These are phyloP conservation scores for Oxytorus armatus DNA, from an alignment of 2,888 invertebrate species.

Conservation along the genomic window DNA sequence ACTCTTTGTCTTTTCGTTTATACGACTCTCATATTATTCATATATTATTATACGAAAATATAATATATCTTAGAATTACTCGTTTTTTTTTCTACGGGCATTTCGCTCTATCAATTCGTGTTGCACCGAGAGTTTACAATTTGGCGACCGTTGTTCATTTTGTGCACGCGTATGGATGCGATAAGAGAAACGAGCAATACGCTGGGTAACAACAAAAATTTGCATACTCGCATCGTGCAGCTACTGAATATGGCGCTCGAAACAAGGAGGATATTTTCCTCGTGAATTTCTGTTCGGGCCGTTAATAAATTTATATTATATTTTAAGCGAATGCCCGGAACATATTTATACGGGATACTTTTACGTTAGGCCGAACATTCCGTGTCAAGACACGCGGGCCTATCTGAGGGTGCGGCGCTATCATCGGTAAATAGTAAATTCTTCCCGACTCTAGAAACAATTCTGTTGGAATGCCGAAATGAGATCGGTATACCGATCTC, in stretches of 20 bases:
- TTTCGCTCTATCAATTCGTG: too few relatives aligned
- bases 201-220: conserved; percentile 49
- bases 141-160: conserved; percentile 24
- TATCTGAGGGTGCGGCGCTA: too few relatives aligned
- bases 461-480: not conserved
- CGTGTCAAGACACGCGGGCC: too few relatives aligned
- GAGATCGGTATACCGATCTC: too few relatives aligned
- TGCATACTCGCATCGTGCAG: conserved; percentile 68
- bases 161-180: too few relatives aligned
- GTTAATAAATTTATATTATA: conserved; percentile 61
- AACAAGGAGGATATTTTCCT: conserved; percentile 39
- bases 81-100: too few relatives aligned
- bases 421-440: conserved; percentile 54
- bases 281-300: conserved; percentile 43
- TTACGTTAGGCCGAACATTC: too few relatives aligned
- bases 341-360: too few relatives aligned
- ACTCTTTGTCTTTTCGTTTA: too few relatives aligned
- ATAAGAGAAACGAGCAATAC: conserved; percentile 27
- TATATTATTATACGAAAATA: too few relatives aligned
- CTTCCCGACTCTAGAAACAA: conserved; percentile 12
- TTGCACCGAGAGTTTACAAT: conserved; percentile 13
- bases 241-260: conserved; percentile 41
- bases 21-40: too few relatives aligned
- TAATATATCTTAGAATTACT: too few relatives aligned
- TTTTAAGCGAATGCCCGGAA: conserved; percentile 26